Base-by-base conservation (phyloP, 2,797 vertebrate species). In the Tympanoctomys barrerae region DNA sequence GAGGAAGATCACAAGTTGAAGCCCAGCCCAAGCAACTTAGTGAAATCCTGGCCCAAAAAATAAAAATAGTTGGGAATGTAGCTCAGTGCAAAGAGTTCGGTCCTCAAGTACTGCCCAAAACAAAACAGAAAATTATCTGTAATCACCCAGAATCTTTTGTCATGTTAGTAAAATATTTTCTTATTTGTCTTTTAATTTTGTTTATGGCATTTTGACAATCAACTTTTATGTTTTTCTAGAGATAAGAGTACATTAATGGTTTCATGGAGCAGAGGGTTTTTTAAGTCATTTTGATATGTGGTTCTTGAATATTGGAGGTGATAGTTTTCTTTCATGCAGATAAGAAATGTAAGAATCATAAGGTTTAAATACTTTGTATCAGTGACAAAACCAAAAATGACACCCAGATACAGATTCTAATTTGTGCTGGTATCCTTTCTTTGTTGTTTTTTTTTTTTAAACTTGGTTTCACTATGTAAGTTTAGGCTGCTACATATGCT, bases 331-430 rank as follows among this genome's bases (percentile, higher is more conserved):
- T 61, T 89, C 66, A 61, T 91, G 52, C 31, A 86, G 12, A 73
- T 91, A 91, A 93, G 54, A 75, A 87, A 84, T 68, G 61, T 87
- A 82, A 66, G 31, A 87, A 75, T 89, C 13, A n/a, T 62, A 52
- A 78, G 78, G 19, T 18, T 31, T 68, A 66, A 66, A 82, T 85
- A 73, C 26, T 22, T 78, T 81, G 6, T 82, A 87, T n/a, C 22
- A 81, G 7, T 84, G 57, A 87, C 49, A 78, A 61, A 89, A 87
- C 66, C 85, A 93, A 86, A 95, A 96, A n/a, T 81, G 9, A 28
- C 14, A 59, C 22, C 71, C 46, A 66, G 4, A 68, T 83, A 5
- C 54, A 22, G 31, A 70, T 33, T 84, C 16, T 13, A n/a, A 28
- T 36, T 85, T 12, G 54, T 52, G 73, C 26, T n/a, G 16, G 68